Base-by-base conservation (phyloP, 2,888 invertebrate genomes). In the Hesperia comma region DNA sequence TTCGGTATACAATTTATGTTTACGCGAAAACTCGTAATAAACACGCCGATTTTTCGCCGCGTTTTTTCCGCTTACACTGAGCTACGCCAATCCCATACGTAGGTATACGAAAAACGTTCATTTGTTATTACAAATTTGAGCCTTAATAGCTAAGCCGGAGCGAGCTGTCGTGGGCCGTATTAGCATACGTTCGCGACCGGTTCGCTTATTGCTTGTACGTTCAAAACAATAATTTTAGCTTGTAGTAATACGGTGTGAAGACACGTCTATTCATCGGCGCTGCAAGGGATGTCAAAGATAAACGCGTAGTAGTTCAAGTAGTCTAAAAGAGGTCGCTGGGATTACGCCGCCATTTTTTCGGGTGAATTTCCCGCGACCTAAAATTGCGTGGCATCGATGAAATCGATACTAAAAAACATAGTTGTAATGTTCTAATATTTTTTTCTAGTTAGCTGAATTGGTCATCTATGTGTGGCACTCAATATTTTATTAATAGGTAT, bases 151-250 rank as follows among this genome's bases (percentile, higher is more conserved):
- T 19, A 46, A 60, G 26, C 17, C 46, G 46, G 10, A 19, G 33
- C 33, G 21, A 10, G n/a, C 12, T 49, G 46, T 37, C 43, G 15
- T 15, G 26, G 12, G 49, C n/a, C n/a, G 17, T 33, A 32, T 55
- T 14, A 58, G 12, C 51, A 64, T 58, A 58, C 43, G 58, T 64
- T 57, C 46, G 40, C 43, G 37, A 33, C 43, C 53, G 21, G 51
- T 21, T 26, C 51, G 51, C 51, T 26, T 51, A 51, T 51, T 51
- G 51, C 41, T 51, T 57, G 57, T 26, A 26, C 51, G 26, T 63
- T 63, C 64, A 64, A 64, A 64, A 64, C 64, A 64, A 64, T 64
- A 58, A 64, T 64, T 64, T 40, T 15, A 58, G 41, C 64, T 58
- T 58, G 58, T 58, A 40, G 64, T 64, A 41, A 53, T 58, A 58